A percentile compares a stretch with the other conserved stretches of the same genome.
phyloP scores from a whole-genome alignment of 2,113 vertebrate genomes.

The Trachemys scripta region DNA sequence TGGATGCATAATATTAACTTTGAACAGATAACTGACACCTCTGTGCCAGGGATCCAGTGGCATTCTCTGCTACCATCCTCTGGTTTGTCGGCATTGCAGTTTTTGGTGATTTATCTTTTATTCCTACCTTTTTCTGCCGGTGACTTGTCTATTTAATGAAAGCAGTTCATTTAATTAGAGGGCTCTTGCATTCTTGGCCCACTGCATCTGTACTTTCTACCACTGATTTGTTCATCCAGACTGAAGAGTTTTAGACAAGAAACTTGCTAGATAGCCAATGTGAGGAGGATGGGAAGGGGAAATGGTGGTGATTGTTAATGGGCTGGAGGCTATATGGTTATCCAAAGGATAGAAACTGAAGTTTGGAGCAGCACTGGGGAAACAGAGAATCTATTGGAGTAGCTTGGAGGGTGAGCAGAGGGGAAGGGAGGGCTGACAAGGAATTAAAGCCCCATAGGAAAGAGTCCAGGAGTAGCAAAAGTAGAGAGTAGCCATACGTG shows the following conservation, averaged over 20 bases:
- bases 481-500: neutral
- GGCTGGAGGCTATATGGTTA: neutral
- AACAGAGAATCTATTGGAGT: neutral
- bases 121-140: neutral
- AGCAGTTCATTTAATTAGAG: neutral
- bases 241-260: neutral
- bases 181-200: rapidly evolving
- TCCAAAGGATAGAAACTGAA: neutral
- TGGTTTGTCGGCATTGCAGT: neutral
- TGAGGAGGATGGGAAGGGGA: neutral
- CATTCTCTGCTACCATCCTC: neutral
- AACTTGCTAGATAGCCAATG: neutral
- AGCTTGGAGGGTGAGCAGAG: neutral
- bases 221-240: rapidly evolving
- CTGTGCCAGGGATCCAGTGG: neutral
- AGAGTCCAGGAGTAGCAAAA: neutral
- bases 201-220: rapidly evolving
- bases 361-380: neutral
- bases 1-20: neutral
- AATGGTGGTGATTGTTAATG: rapidly evolving
- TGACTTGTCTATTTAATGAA: neutral
- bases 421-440: neutral
- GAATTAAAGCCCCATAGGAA: neutral
- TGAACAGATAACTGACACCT: neutral
- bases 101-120: neutral